phyloP scores from a whole-genome alignment of 2,113 vertebrate species.

The Potamarius usumacintae region DNA sequence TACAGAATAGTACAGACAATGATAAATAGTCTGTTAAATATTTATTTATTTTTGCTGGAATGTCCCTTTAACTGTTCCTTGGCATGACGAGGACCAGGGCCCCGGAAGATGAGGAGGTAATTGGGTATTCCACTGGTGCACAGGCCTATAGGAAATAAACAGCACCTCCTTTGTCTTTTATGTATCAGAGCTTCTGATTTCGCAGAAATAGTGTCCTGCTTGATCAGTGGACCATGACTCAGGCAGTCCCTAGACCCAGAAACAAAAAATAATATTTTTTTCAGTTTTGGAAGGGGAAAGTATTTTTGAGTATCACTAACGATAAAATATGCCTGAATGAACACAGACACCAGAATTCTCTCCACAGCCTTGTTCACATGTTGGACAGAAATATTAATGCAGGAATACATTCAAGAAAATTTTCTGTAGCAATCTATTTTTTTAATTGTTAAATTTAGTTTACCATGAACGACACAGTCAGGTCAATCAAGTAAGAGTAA shows the following conservation, averaged over 20 bases:
- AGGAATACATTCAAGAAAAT: neutral
- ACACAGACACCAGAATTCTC: neutral
- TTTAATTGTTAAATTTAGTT: neutral
- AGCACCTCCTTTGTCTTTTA: slow-evolving; percentile 13
- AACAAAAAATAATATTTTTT: neutral
- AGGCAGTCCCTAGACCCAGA: neutral
- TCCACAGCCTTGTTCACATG: neutral
- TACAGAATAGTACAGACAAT: neutral
- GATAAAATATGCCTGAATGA: neutral
- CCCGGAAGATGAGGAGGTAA: neutral
- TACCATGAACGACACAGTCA: neutral
- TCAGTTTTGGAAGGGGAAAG: neutral
- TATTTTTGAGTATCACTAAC: neutral
- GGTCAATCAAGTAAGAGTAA: neutral
- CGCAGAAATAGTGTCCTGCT: slow-evolving; percentile 26
- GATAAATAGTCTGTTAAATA: neutral
- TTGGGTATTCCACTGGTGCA: neutral
- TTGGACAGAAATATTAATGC: neutral
- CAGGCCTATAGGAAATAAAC: neutral
- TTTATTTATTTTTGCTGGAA: neutral
- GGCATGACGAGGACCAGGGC: neutral
- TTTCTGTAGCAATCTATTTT: neutral
- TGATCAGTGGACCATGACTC: slow-evolving; percentile 45
- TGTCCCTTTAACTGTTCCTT: neutral
- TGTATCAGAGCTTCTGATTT: neutral